Percentiles rank a stretch among this genome's conserved stretches.
These are phyloP conservation scores for Chelmon rostratus DNA, from an alignment of 2,797 vertebrate genomes.

Conservation along the genomic window DNA sequence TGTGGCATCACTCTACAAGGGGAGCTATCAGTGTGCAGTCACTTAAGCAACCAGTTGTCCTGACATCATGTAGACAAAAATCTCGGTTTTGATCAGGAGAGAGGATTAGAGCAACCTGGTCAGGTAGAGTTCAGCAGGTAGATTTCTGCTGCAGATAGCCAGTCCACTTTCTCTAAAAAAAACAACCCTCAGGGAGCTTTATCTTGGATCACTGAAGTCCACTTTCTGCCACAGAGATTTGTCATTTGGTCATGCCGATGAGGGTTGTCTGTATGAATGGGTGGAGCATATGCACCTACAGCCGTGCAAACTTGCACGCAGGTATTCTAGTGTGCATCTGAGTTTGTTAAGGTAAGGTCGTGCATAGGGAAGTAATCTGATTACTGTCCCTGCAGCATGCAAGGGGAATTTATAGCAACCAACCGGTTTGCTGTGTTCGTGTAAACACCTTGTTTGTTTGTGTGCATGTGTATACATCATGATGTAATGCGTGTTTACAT, in stretches of 20 bases:
- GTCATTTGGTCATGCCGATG: background rate
- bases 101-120: background rate
- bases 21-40: background rate
- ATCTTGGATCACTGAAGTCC: no score
- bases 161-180: background rate
- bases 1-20: no score
- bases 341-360: background rate
- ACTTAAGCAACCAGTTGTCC: background rate
- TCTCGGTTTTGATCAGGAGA: no score
- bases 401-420: background rate
- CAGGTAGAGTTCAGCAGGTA: no score
- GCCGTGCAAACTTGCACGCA: background rate
- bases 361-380: background rate
- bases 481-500: background rate
- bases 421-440: background rate
- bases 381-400: background rate
- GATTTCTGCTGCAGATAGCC: background rate
- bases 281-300: background rate
- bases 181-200: background rate
- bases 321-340: background rate
- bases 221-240: no score
- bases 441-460: background rate
- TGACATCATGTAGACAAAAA: background rate
- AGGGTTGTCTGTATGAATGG: background rate
- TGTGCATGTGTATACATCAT: background rate